A percentile compares a stretch with the other conserved stretches of the same genome.
Evolutionary conservation across 2,888 invertebrate species (phyloP).

Genomic region (Drosophila multiciliata): DNA sequence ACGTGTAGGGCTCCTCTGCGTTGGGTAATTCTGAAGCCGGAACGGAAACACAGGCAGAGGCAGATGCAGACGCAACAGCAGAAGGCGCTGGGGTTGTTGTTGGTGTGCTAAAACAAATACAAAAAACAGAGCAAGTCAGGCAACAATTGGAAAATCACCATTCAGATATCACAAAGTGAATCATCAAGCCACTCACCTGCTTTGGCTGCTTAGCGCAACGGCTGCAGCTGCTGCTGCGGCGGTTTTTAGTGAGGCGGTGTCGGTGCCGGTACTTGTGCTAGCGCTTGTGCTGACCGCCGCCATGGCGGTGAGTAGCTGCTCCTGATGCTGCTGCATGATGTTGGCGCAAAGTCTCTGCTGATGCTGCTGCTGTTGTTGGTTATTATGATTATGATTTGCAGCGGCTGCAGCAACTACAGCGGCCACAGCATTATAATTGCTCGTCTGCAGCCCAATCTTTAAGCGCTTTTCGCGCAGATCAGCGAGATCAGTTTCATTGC

Average conservation of each 20-base stretch:
- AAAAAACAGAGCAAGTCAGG: not conserved
- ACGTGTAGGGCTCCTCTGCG: constrained; percentile 38
- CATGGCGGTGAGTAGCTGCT: constrained; percentile 54
- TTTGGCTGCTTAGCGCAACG: constrained; percentile 25
- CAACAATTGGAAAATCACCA: not conserved
- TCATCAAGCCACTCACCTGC: constrained; percentile 28
- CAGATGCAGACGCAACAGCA: not conserved
- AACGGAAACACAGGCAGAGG: constrained; percentile 1
- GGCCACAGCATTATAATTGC: constrained; percentile 68
- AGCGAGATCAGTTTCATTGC: constrained; percentile 33
- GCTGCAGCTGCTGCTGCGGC: constrained; percentile 30
- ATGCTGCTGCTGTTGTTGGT: constrained; percentile 14
- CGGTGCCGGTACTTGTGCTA: constrained; percentile 15
- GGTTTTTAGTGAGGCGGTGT: constrained; percentile 23
- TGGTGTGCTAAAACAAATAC: constrained; percentile 20
- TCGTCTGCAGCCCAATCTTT: constrained; percentile 43
- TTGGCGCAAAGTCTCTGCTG: constrained; percentile 55
- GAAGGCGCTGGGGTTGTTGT: not conserved
- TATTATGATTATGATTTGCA: constrained; percentile 34
- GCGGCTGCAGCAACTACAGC: constrained; percentile 67
- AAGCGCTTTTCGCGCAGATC: constrained; percentile 44
- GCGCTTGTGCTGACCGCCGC: constrained; percentile 33
- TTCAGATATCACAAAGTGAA: not conserved
- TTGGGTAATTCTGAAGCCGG: constrained; percentile 10
- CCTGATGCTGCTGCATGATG: constrained; percentile 60